phyloP scores from a whole-genome alignment of 2,797 vertebrate genomes.

The Hoplostethus mediterraneus region DNA sequence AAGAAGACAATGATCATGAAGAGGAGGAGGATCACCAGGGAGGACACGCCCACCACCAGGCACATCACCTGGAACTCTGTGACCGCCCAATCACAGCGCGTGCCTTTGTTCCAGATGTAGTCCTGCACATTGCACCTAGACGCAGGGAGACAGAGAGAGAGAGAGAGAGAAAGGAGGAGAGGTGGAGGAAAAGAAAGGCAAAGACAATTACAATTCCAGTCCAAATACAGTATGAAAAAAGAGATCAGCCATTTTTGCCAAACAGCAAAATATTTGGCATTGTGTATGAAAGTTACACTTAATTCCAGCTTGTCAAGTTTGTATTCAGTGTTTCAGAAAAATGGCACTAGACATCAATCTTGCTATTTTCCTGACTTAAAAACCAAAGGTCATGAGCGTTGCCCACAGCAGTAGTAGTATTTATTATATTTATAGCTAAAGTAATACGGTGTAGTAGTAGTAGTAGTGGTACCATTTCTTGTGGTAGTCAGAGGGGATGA shows the following conservation, averaged over 20 bases:
- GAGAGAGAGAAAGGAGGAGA: slow-evolving; percentile 36
- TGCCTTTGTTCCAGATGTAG: slow-evolving; percentile 98
- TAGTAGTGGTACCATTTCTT: too few species aligned
- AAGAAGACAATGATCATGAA: slow-evolving; percentile 99
- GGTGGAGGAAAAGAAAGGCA: neutral
- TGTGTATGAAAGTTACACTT: neutral
- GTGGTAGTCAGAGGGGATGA: slow-evolving; percentile 43
- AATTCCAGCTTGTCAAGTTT: neutral
- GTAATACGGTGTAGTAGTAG: neutral
- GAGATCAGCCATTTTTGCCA: neutral
- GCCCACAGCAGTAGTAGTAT: neutral
- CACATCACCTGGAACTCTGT: slow-evolving; percentile 98
- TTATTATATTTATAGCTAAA: slow-evolving; percentile 32
- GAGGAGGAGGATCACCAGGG: slow-evolving; percentile 90
- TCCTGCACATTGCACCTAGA: slow-evolving; percentile 89
- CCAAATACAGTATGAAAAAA: neutral
- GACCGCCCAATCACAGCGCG: slow-evolving; percentile 93
- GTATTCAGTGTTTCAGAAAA: too few species aligned
- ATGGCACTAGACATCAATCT: neutral
- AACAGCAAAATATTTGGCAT: neutral
- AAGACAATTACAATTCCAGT: neutral
- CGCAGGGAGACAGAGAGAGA: slow-evolving; percentile 1
- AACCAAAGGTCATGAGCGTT: slow-evolving; percentile 3
- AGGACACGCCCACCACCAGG: slow-evolving; percentile 89
- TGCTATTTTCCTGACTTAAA: neutral